Base-by-base conservation (phyloP, 2,888 invertebrate species). In the Craniophora ligustri region DNA sequence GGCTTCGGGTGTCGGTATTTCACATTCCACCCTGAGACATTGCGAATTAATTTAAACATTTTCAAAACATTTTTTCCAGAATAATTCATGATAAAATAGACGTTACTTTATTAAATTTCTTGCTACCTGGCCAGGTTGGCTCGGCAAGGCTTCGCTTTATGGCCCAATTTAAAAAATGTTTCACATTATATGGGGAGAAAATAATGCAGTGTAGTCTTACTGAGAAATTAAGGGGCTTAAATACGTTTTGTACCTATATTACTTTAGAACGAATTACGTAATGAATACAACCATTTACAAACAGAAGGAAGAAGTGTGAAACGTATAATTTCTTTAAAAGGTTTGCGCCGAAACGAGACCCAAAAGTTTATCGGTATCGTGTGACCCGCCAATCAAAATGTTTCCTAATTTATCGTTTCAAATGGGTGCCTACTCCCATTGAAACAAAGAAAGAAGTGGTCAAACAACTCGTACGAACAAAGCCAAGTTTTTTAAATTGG, bases 91-190 rank as follows among this genome's bases (percentile, higher is more conserved):
- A 82, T 84, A 85, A 87, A 86, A 86, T 85, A 86, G 81, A 82
- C 78, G 83, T 86, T 81, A 84, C 90, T 84, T 90, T 90, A 91
- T 91, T 90, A 91, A 90, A 89, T 86, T 89, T 84, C 75, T 79
- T 80, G 75, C 82, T 78, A 75, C 82, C 76, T 82, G 79, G 81
- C 79, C 84, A 80, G 82, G 81, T 80, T 58, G 77, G 83, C 85
- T 81, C 80, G 78, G 79, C 76, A 77, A 83, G 82, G 82, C 85
- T 86, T 81, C 85, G 78, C 73, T 89, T 91, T 91, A 92, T 89
- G 79, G 82, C 81, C 81, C 87, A 88, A 87, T 91, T 80, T 86
- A 87, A 89, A 88, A 88, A 87, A 86, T 85, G 84, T 84, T 87
- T 82, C 79, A 84, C 84, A 84, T 88, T 88, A 86, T 85, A 85